Evolutionary conservation across 2,888 invertebrate species (phyloP).

Genomic region (Callimorpha dominula): DNA sequence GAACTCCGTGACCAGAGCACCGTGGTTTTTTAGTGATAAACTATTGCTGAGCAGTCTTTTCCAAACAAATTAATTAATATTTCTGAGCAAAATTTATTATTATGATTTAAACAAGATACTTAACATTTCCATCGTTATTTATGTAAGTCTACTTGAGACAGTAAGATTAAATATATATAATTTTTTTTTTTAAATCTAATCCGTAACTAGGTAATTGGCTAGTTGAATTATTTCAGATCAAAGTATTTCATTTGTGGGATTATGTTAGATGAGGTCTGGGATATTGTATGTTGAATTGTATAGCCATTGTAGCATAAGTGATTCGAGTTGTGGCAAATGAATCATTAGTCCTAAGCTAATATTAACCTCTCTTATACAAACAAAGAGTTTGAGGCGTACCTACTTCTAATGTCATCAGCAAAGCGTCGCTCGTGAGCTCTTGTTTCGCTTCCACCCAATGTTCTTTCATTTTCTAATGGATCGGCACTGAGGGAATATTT

Average conservation of each 20-base stretch:
- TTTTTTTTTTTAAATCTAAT: background rate
- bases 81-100: too few relatives aligned
- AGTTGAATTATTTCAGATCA: background rate
- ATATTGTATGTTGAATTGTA: slow-evolving; percentile 54
- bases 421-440: slow-evolving; percentile 56
- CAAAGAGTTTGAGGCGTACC: slow-evolving; percentile 65
- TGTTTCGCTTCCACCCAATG: slow-evolving; percentile 71
- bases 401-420: slow-evolving; percentile 64
- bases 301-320: slow-evolving; percentile 57
- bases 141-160: too few relatives aligned
- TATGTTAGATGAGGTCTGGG: slow-evolving; percentile 35
- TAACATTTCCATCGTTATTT: too few relatives aligned
- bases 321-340: slow-evolving; percentile 70
- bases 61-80: too few relatives aligned
- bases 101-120: too few relatives aligned
- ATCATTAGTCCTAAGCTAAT: slow-evolving; percentile 82
- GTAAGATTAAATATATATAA: too few relatives aligned
- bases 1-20: too few relatives aligned
- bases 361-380: slow-evolving; percentile 74
- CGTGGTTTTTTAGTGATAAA: too few relatives aligned
- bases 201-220: background rate
- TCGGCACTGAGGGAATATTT: slow-evolving; percentile 74
- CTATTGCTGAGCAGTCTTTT: too few relatives aligned
- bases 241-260: slow-evolving; percentile 12
- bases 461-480: slow-evolving; percentile 84